Conservation (phyloP, 1,140 invertebrate species). For the Drosophila kikkawai region DNA sequence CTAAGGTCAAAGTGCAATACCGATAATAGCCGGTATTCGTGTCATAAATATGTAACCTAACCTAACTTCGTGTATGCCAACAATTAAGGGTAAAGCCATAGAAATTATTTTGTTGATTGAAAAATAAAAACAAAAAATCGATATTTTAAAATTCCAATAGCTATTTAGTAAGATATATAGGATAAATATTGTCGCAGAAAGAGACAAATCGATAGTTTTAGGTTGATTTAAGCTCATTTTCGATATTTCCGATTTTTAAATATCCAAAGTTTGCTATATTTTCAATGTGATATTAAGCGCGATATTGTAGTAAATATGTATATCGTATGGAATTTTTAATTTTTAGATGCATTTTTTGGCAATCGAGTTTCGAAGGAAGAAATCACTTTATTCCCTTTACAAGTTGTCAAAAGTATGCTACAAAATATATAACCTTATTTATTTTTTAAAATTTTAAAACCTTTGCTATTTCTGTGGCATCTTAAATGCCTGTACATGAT, state of each 20-base stretch:
- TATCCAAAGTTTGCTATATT: no score
- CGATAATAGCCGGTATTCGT: slow-evolving; percentile 20
- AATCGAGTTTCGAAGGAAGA: background rate
- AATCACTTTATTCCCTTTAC: background rate
- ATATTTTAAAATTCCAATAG: background rate
- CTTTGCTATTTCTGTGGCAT: background rate
- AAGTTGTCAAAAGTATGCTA: background rate
- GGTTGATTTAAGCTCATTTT: no score
- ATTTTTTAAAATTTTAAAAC: background rate
- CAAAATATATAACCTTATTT: background rate
- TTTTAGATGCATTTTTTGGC: no score
- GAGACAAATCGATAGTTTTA: no score
- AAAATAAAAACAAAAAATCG: background rate
- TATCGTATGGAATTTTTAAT: no score
- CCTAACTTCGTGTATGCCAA: background rate
- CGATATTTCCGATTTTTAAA: no score
- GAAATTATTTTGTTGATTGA: no score
- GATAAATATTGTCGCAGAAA: background rate
- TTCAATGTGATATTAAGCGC: no score
- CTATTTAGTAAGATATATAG: background rate
- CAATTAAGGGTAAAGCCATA: background rate
- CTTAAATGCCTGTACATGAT: background rate
- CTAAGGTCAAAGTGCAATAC: slow-evolving; percentile 60
- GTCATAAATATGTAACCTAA: slow-evolving; percentile 40
- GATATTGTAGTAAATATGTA: no score